Percentiles rank a stretch among this genome's conserved stretches.
Conservation (phyloP, 2,888 invertebrate species). For the Stenodera caucasica region DNA sequence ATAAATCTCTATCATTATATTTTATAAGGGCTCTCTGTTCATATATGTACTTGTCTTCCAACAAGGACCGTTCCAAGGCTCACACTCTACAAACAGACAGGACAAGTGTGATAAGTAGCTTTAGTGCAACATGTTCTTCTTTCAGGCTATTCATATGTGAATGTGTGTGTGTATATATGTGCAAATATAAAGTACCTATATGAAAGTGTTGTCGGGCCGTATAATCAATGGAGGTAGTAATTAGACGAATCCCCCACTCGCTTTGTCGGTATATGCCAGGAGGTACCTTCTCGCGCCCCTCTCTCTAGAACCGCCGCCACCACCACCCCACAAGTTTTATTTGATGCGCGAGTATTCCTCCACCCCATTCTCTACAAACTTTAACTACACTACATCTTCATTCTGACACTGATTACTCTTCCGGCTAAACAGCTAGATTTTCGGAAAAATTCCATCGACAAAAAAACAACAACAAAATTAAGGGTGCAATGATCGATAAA, state of each 20-base stretch:
- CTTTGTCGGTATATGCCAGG: constrained; percentile 52
- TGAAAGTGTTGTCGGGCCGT: constrained; percentile 28
- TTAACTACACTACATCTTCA: constrained; percentile 37
- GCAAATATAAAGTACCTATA: neutral
- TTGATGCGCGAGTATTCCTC: constrained; percentile 37
- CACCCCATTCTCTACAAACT: constrained; percentile 36
- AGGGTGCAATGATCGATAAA: constrained; percentile 1
- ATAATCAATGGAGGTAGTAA: constrained; percentile 39
- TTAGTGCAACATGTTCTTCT: constrained; percentile 27
- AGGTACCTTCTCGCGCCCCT: constrained; percentile 34
- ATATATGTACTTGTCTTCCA: too few species aligned
- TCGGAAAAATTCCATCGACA: constrained; percentile 8
- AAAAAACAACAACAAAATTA: neutral
- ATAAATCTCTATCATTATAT: too few species aligned
- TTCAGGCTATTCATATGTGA: neutral
- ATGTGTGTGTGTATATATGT: too few species aligned
- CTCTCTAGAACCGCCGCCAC: constrained; percentile 41
- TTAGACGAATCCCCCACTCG: constrained; percentile 44
- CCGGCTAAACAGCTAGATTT: constrained; percentile 35
- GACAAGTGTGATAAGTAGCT: constrained; percentile 33
- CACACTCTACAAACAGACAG: too few species aligned
- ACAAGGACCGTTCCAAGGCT: too few species aligned
- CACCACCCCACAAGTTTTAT: constrained; percentile 52
- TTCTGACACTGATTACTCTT: constrained; percentile 47
- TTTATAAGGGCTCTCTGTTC: too few species aligned